Conservation (phyloP, 2,888 invertebrate species). For the Darwinula stevensoni region DNA sequence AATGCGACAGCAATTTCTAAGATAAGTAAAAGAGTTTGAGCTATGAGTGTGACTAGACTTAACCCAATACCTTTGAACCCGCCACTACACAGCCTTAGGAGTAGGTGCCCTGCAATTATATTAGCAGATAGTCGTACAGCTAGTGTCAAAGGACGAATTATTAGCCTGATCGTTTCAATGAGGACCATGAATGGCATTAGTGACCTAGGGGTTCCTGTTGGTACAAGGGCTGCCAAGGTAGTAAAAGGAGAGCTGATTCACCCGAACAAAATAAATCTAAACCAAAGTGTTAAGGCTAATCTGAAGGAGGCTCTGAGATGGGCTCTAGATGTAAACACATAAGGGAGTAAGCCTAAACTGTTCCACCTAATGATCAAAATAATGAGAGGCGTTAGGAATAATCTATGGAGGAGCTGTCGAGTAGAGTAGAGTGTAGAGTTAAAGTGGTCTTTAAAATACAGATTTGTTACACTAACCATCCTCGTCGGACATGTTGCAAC, state of each 20-base stretch:
- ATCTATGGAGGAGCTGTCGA: too few relatives aligned
- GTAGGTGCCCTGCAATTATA: constrained; percentile 39
- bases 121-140: constrained; percentile 37
- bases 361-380: constrained; percentile 24
- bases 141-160: constrained; percentile 35
- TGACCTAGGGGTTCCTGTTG: constrained; percentile 29
- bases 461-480: too few relatives aligned
- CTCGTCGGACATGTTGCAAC: too few relatives aligned
- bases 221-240: constrained; percentile 35
- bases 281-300: constrained; percentile 29
- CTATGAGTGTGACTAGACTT: constrained; percentile 4
- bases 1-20: constrained; percentile 10
- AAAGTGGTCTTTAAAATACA: too few relatives aligned
- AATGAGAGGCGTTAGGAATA: constrained; percentile 28
- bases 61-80: constrained; percentile 3
- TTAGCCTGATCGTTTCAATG: constrained; percentile 40
- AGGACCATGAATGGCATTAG: constrained; percentile 39
- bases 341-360: constrained; percentile 34
- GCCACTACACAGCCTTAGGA: constrained; percentile 23
- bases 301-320: constrained; percentile 28
- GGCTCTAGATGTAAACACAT: constrained; percentile 35
- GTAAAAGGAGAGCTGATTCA: constrained; percentile 29
- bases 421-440: too few relatives aligned
- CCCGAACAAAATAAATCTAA: constrained; percentile 30
- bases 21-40: constrained; percentile 8